Conservation (phyloP, 1,140 invertebrate species). For the Chrysopa pallens region DNA sequence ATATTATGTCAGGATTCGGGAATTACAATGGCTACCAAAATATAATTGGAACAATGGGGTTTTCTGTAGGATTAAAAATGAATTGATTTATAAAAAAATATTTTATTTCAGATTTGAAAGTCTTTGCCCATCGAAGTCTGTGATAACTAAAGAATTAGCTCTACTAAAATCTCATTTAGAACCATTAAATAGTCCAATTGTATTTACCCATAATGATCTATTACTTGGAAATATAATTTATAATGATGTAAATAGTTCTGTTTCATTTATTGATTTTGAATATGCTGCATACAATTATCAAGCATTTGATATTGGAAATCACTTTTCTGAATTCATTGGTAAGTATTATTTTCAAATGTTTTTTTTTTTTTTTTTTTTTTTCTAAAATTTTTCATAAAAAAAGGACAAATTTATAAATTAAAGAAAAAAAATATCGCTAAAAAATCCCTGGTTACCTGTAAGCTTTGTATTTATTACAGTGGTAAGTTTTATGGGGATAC, state of each 20-base stretch:
- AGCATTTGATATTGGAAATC: conserved; percentile 93
- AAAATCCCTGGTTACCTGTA: no score
- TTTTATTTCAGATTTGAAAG: conserved; percentile 43
- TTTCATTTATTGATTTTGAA: conserved; percentile 96
- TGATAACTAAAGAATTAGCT: conserved; percentile 49
- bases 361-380: no score
- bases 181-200: conserved; percentile 55
- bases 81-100: no score
- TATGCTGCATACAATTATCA: conserved; percentile 90
- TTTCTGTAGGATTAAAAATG: no score
- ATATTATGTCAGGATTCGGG: no score
- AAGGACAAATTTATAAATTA: not conserved
- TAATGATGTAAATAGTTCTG: conserved; percentile 44
- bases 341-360: conserved; percentile 22
- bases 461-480: no score
- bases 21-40: no score
- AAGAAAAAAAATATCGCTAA: not conserved
- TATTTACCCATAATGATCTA: conserved; percentile 96
- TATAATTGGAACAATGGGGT: no score
- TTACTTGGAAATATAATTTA: conserved; percentile 86
- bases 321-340: conserved; percentile 96
- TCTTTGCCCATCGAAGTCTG: conserved; percentile 42
- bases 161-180: conserved; percentile 45
- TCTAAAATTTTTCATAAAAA: not conserved
- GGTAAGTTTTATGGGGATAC: no score